Evolutionary conservation across 2,113 vertebrate species (phyloP).

Genomic region (Colius striatus): DNA sequence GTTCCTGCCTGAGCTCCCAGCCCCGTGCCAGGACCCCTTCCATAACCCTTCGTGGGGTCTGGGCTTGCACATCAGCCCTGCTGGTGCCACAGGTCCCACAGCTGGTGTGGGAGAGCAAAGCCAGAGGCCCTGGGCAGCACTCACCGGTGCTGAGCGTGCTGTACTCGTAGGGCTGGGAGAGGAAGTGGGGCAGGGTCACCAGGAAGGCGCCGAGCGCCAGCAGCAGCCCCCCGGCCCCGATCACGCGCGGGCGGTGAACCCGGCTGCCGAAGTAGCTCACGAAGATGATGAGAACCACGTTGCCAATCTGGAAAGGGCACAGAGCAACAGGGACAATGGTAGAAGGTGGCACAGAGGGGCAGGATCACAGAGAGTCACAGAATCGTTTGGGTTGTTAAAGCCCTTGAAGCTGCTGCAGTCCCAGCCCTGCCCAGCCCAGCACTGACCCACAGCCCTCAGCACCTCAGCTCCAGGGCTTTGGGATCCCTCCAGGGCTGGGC

Average conservation of each 20-base stretch:
- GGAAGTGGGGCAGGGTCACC: slow-evolving; percentile 94
- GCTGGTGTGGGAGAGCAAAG: neutral
- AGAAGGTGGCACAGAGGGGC: accelerated
- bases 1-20: neutral
- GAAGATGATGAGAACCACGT: slow-evolving; percentile 91
- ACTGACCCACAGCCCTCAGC: too few relatives aligned
- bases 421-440: too few relatives aligned
- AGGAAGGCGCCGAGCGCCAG: slow-evolving; percentile 88
- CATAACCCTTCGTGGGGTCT: neutral
- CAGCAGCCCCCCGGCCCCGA: slow-evolving; percentile 87
- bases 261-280: slow-evolving; percentile 95
- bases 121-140: neutral
- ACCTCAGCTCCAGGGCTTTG: too few relatives aligned
- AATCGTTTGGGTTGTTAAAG: too few relatives aligned
- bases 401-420: too few relatives aligned
- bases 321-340: neutral
- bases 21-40: accelerated
- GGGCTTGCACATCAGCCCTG: neutral
- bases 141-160: neutral
- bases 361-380: too few relatives aligned
- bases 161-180: slow-evolving; percentile 86
- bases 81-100: neutral
- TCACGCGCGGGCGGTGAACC: slow-evolving; percentile 89
- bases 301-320: slow-evolving; percentile 84
- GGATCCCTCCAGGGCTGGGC: too few relatives aligned